A percentile compares a stretch with the other conserved stretches of the same genome.
Conservation (phyloP, 2,113 vertebrate species). For the Poeciliopsis retropinna region DNA sequence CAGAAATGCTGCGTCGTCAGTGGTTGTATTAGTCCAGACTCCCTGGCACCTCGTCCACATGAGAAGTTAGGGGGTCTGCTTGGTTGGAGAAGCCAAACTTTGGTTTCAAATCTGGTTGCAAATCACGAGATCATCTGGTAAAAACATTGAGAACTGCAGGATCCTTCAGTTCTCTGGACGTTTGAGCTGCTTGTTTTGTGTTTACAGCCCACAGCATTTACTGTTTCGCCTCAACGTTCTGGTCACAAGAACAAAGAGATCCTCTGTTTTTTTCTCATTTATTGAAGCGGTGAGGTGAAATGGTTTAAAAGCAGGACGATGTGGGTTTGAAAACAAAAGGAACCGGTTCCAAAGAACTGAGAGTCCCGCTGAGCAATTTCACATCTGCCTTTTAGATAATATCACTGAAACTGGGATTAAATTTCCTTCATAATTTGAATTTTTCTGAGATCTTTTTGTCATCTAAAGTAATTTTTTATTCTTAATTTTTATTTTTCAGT, state of each 20-base stretch:
- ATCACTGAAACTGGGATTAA: too few relatives aligned
- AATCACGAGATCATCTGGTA: background rate
- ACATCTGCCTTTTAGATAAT: too few relatives aligned
- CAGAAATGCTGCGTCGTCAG: slow-evolving; percentile 15
- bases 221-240: background rate
- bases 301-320: too few relatives aligned
- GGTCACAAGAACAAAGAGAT: background rate
- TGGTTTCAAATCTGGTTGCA: background rate
- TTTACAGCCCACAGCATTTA: background rate
- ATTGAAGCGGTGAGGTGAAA: too few relatives aligned
- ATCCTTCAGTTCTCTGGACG: background rate
- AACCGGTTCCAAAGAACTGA: too few relatives aligned
- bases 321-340: too few relatives aligned
- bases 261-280: background rate
- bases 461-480: too few relatives aligned
- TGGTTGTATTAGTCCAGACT: background rate
- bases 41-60: background rate
- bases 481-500: too few relatives aligned
- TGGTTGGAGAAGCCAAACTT: background rate
- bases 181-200: background rate
- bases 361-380: too few relatives aligned
- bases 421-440: too few relatives aligned
- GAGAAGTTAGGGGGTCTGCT: background rate
- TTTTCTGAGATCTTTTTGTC: too few relatives aligned
- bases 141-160: background rate